phyloP scores from a whole-genome alignment of 2,888 invertebrate species.

The Tiliacea aurago region DNA sequence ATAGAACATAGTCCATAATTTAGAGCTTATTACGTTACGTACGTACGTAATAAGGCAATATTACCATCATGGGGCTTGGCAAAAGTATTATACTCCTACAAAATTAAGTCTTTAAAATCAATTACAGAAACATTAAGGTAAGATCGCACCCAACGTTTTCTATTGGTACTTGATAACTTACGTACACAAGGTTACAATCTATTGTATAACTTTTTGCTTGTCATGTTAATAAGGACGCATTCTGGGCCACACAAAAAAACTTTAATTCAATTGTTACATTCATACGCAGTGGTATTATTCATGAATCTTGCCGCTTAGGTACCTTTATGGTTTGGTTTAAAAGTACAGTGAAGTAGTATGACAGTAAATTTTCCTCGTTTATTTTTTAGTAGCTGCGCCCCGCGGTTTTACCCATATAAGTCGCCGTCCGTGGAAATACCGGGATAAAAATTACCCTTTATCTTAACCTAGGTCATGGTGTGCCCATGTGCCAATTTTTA shows the following conservation, averaged over 20 bases:
- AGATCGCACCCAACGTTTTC: constrained; percentile 19
- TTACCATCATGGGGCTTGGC: not conserved
- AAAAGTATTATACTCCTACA: not conserved
- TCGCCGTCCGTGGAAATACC: too few relatives aligned
- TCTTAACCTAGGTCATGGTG: too few relatives aligned
- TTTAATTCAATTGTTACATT: constrained; percentile 52
- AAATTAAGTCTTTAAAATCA: constrained; percentile 26
- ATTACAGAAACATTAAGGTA: constrained; percentile 26
- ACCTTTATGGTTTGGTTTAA: not conserved
- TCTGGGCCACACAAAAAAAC: constrained; percentile 19
- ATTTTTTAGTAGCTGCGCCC: not conserved
- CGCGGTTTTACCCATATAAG: too few relatives aligned
- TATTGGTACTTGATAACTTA: constrained; percentile 26
- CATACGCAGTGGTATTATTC: constrained; percentile 46
- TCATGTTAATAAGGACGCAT: constrained; percentile 42
- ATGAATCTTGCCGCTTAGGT: constrained; percentile 38
- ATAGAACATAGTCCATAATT: too few relatives aligned
- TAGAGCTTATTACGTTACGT: too few relatives aligned
- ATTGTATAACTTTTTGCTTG: constrained; percentile 49
- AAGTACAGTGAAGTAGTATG: not conserved
- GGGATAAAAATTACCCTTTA: not conserved
- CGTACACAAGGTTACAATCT: constrained; percentile 43
- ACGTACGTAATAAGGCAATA: too few relatives aligned
- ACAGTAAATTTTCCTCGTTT: constrained; percentile 7
- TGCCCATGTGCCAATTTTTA: too few relatives aligned